Evolutionary conservation across 2,888 invertebrate species (phyloP), one percentile per base, ranked within the genome.

Genomic region (Lithosia quadra): DNA sequence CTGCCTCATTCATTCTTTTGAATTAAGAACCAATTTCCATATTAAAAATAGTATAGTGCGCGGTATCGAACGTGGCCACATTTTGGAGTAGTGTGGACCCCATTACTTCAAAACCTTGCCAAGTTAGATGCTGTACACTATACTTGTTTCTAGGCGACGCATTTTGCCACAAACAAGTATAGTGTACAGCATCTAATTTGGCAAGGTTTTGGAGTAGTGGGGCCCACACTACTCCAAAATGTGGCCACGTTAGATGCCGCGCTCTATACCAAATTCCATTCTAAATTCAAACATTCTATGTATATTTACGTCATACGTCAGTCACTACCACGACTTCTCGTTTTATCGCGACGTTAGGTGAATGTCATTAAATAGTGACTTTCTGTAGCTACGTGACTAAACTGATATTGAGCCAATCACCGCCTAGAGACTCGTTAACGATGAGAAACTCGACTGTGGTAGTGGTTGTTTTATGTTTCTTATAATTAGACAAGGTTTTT

Each of bases 391-490:
- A 78, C 90, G 90, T 90, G 90, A 80, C 90, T 89, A 89, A 88
- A 81, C 85, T 83, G 86, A 84, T 89, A 90, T 90, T 90, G 88
- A 73, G 87, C 81, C 88, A 90, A 90, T 90, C 80, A 80, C 72
- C 73, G 76, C 64, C 76, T 79, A 71, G 79, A 75, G 76, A 79
- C 85, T 89, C 89, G 88, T 89, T 89, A 88, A 63, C 72, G 79
- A 84, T 79, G 73, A 80, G 80, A 81, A 78, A 69, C 68, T 75
- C 78, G 62, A 65, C 77, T 66, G 64, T 75, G 68, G 78, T 81
- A 72, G 79, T 53, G 81, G 79, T 73, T 83, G 82, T 81, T 85
- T 80, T 77, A 80, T 77, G 77, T 78, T 84, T 69, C 68, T 72
- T 73, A 71, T 77, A 82, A 82, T 81, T 80, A 81, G 70, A 76